Percentiles rank a stretch among this genome's conserved stretches.
These are phyloP conservation scores for Lobophora halterata DNA, from an alignment of 2,888 invertebrate species.

Conservation along the genomic window DNA sequence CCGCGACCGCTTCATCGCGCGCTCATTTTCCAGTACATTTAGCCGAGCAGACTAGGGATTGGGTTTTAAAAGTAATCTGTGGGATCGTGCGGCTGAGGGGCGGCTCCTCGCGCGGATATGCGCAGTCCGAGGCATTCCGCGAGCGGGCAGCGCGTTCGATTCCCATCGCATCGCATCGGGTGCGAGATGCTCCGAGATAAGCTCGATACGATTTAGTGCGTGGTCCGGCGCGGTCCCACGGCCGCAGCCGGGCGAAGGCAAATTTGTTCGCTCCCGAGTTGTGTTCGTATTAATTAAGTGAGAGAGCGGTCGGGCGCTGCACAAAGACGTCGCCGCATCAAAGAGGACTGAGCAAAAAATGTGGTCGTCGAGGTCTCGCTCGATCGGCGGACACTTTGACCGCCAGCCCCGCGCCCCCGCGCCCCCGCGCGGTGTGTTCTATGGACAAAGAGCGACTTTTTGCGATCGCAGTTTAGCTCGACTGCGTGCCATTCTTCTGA, in stretches of 20 bases:
- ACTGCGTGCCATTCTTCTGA: constrained; percentile 13
- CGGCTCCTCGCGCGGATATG: constrained; percentile 60
- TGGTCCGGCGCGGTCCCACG: constrained; percentile 45
- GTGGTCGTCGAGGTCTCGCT: constrained; percentile 20
- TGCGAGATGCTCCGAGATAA: constrained; percentile 65
- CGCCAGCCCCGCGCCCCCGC: constrained; percentile 6
- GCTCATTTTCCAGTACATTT: too few species aligned
- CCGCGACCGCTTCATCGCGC: neutral
- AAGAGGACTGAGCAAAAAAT: constrained; percentile 38
- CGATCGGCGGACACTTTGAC: constrained; percentile 18
- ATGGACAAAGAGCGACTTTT: constrained; percentile 18
- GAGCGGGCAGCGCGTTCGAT: constrained; percentile 54
- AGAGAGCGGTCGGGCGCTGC: constrained; percentile 36
- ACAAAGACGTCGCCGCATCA: constrained; percentile 46
- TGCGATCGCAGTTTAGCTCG: constrained; percentile 14
- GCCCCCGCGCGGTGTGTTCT: constrained; percentile 5
- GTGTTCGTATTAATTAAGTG: constrained; percentile 66
- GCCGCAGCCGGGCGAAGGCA: constrained; percentile 40
- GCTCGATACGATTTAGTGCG: constrained; percentile 76
- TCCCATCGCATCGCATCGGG: constrained; percentile 54
- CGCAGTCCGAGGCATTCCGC: constrained; percentile 61
- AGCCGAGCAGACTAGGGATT: too few species aligned
- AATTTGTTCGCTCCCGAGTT: constrained; percentile 65
- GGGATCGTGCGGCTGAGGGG: constrained; percentile 23
- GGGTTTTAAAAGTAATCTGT: too few species aligned